These are phyloP conservation scores for Notoglanidium macrostoma DNA, from an alignment of 2,797 vertebrate species.

Conservation along the genomic window DNA sequence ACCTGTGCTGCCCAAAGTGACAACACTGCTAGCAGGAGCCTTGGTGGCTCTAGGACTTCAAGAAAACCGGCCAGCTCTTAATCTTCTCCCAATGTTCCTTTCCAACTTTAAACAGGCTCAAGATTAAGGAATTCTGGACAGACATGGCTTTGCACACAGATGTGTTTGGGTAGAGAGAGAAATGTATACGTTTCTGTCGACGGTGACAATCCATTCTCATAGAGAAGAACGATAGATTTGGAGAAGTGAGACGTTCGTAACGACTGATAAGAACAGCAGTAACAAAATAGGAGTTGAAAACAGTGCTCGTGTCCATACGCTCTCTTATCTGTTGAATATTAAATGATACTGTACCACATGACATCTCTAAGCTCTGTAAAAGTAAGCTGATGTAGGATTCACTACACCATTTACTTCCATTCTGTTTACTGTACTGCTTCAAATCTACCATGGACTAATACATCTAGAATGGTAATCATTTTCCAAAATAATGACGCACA, in stretches of 20 bases:
- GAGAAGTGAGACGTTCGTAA: not conserved
- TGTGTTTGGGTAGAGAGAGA: not conserved
- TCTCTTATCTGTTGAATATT: slow-evolving; percentile 4
- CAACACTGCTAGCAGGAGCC: slow-evolving; percentile 78
- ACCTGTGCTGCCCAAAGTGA: slow-evolving; percentile 73
- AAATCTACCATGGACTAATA: not conserved
- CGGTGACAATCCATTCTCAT: not conserved
- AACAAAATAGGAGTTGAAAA: not conserved
- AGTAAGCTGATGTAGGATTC: not conserved
- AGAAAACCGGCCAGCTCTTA: slow-evolving; percentile 79
- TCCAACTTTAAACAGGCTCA: slow-evolving; percentile 65
- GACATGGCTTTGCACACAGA: not conserved
- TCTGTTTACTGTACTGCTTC: slow-evolving; percentile 14
- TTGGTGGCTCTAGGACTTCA: slow-evolving; percentile 81
- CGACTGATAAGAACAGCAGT: not conserved
- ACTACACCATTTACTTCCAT: not conserved
- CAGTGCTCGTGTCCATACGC: not conserved
- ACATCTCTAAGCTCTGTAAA: slow-evolving; percentile 14
- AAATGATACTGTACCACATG: not conserved
- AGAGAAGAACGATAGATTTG: not conserved
- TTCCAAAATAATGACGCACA: not conserved
- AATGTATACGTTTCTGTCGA: not conserved
- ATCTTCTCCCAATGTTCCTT: slow-evolving; percentile 75
- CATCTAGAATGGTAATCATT: not conserved
- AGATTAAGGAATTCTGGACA: slow-evolving; percentile 54